phyloP scores from a whole-genome alignment of 2,797 vertebrate genomes.

The Labeo calbasu region DNA sequence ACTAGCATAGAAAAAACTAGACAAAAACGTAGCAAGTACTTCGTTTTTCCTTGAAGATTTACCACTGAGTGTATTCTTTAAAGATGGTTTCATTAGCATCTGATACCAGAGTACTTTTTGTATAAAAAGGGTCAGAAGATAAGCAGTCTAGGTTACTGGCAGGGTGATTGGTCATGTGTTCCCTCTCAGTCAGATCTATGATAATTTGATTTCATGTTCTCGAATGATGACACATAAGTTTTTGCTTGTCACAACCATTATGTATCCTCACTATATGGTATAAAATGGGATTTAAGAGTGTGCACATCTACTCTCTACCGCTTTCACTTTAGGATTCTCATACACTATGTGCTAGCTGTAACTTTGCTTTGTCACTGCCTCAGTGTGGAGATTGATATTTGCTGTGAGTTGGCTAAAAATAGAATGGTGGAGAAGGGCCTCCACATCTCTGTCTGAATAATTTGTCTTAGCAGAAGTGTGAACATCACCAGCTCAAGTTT shows the following conservation, averaged over 20 bases:
- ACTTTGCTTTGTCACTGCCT: conserved; percentile 15
- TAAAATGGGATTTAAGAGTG: neutral
- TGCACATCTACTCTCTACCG: neutral
- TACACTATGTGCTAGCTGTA: neutral
- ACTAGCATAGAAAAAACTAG: too few species aligned
- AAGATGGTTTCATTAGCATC: neutral
- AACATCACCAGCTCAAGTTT: neutral
- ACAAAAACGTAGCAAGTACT: neutral
- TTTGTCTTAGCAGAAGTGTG: conserved; percentile 24
- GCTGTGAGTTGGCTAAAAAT: conserved; percentile 49
- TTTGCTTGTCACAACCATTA: neutral
- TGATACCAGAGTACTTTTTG: neutral
- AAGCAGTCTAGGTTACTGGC: neutral
- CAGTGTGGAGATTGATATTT: neutral
- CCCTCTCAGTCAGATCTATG: neutral
- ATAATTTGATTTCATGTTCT: neutral
- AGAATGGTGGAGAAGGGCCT: conserved; percentile 28
- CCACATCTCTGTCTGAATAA: conserved; percentile 25
- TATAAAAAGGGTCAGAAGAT: neutral
- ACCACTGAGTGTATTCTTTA: neutral
- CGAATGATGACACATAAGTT: neutral
- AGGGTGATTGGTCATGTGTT: neutral
- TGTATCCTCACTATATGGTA: neutral
- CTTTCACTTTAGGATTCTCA: neutral
- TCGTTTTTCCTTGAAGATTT: neutral